These are phyloP conservation scores for Notospermus geniculatus DNA, from an alignment of 1,140 invertebrate genomes.

Conservation along the genomic window DNA sequence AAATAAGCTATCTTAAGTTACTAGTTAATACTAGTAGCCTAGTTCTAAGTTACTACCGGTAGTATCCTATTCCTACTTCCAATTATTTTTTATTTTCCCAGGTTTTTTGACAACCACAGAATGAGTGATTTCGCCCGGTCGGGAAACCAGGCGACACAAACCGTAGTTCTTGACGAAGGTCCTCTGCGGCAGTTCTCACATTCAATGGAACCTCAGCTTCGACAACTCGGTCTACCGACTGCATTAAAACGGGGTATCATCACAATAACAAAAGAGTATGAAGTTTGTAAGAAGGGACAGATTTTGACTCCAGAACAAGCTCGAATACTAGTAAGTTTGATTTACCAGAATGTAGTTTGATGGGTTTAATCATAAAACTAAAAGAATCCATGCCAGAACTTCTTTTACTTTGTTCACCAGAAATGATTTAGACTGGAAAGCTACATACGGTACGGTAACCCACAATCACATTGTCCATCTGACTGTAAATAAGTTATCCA, in stretches of 20 bases:
- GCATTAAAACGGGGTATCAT: slow-evolving; percentile 82
- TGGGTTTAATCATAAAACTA: slow-evolving; percentile 21
- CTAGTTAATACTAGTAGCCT: too few species aligned
- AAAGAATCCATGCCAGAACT: too few species aligned
- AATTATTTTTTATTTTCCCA: too few species aligned
- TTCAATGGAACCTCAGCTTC: slow-evolving; percentile 91
- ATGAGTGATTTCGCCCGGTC: slow-evolving; percentile 85
- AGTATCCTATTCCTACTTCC: slow-evolving; percentile 20
- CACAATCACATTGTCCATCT: too few species aligned
- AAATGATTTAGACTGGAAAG: too few species aligned
- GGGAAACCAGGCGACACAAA: slow-evolving; percentile 77
- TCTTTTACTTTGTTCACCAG: too few species aligned
- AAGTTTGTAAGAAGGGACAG: slow-evolving; percentile 82
- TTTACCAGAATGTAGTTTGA: slow-evolving; percentile 17
- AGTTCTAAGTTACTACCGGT: too few species aligned
- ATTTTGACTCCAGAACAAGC: slow-evolving; percentile 87
- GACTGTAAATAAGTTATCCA: too few species aligned
- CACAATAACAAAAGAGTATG: slow-evolving; percentile 78
- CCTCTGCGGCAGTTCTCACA: slow-evolving; percentile 85
- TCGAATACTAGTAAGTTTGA: slow-evolving; percentile 70
- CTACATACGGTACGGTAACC: too few species aligned
- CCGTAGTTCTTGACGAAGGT: slow-evolving; percentile 77
- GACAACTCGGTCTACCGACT: slow-evolving; percentile 89
- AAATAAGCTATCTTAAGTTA: too few species aligned
- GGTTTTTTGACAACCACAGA: slow-evolving; percentile 78